Evolutionary conservation across 2,888 invertebrate genomes (phyloP), one percentile per base, ranked within the genome.

Genomic region (Agrotis puta): DNA sequence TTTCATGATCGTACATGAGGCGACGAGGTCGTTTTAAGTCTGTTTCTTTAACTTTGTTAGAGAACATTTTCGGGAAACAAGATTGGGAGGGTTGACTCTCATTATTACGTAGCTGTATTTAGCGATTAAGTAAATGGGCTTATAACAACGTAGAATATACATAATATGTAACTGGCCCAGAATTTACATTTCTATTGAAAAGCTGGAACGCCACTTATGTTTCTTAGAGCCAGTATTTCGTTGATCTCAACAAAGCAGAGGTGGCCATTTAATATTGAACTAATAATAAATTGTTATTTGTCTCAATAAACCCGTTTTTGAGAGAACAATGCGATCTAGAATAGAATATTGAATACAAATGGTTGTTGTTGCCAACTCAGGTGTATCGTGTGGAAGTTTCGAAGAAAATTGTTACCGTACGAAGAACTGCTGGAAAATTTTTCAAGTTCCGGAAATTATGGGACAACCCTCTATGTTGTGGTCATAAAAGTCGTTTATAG

Each of bases 1-100:
- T 80, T 85, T 85, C 64, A 70, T 47, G 68, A 59, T 51, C 74
- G 71, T 73, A 79, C 74, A 70, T 72, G 81, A 58, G 54, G 22
- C 51, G 58, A 54, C 33, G 53, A 50, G 24, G 59, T n/a, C 47
- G 53, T 57, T 65, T 33, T 68, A 68, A 69, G 57, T 62, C 24
- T 58, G 47, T 54, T 74, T 58, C 61, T 66, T 39, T 22, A 59
- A 62, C 33, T 53, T 76, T 51, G 20, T 70, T 22, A 48, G 53
- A 56, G 48, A 27, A 50, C 48, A 54, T 64, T 56, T 56, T 53
- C 48, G 50, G 24, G 57, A 58, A 68, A 45, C 33, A 59, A 50
- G 51, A 47, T 63, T 27, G 24, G 51, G 39, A 13, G 45, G 50
- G 53, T 58, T 63, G 61, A 57, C 50, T 65, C 53, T 57, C 22